Percentiles rank a stretch among this genome's conserved stretches.
Evolutionary conservation across 2,113 vertebrate genomes (phyloP).

Genomic region (sheep (Ovis aries)): DNA sequence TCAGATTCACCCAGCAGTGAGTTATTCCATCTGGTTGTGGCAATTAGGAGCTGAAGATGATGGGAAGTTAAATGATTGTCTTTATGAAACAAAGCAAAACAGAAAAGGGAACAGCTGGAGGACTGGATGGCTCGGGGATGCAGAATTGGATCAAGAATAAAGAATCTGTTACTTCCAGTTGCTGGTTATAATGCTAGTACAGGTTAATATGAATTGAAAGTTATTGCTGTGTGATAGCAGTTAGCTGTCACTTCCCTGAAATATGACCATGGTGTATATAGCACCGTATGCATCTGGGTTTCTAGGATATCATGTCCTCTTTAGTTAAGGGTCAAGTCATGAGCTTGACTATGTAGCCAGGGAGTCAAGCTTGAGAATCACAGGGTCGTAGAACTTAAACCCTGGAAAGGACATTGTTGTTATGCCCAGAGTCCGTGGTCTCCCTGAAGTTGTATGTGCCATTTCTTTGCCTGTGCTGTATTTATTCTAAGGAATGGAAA

Average conservation of each 20-base stretch:
- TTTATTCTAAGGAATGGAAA: neutral
- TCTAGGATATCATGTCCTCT: neutral
- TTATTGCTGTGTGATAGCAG: neutral
- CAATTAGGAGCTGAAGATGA: constrained; percentile 70
- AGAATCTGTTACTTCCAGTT: constrained; percentile 4
- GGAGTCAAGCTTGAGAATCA: neutral
- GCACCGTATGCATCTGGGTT: neutral
- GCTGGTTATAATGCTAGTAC: neutral
- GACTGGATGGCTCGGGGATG: constrained; percentile 20
- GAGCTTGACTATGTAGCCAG: neutral
- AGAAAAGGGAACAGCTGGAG: constrained; percentile 61
- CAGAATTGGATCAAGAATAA: constrained; percentile 34
- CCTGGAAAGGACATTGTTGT: neutral
- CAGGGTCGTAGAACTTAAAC: neutral
- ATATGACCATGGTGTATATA: neutral
- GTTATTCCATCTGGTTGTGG: constrained; percentile 68
- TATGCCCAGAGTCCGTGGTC: neutral
- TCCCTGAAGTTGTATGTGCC: neutral
- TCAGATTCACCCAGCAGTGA: constrained; percentile 66
- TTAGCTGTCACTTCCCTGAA: constrained; percentile 29
- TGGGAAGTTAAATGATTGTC: constrained; percentile 69
- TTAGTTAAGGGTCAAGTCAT: neutral
- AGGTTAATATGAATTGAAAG: constrained; percentile 50
- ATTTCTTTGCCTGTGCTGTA: neutral
- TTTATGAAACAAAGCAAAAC: constrained; percentile 69